Conservation (phyloP, 2,888 invertebrate species). For the Siphlonurus alternatus region DNA sequence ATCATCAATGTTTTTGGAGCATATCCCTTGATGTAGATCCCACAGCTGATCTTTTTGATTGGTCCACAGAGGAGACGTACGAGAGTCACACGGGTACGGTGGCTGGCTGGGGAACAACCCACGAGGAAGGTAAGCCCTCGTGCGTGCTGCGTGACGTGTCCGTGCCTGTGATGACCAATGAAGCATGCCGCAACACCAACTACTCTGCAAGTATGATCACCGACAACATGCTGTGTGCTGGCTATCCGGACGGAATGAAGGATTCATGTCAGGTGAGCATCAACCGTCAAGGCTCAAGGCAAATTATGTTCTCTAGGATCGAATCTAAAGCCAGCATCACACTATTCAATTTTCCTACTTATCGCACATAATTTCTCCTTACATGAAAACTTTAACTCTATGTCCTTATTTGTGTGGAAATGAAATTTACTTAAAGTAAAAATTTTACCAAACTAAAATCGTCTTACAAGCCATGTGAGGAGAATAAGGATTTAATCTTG, state of each 20-base stretch:
- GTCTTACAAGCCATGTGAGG: too few species aligned
- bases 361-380: too few species aligned
- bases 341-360: not conserved
- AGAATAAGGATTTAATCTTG: too few species aligned
- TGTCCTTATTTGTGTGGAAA: too few species aligned
- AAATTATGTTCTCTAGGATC: slow-evolving; percentile 27
- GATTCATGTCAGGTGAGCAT: slow-evolving; percentile 65
- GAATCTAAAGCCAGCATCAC: too few species aligned
- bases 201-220: slow-evolving; percentile 73
- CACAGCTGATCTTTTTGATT: too few species aligned
- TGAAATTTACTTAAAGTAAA: too few species aligned
- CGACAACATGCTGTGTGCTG: slow-evolving; percentile 78
- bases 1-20: too few species aligned
- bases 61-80: slow-evolving; percentile 42
- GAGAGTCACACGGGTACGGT: slow-evolving; percentile 55
- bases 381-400: too few species aligned
- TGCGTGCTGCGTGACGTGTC: slow-evolving; percentile 71
- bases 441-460: too few species aligned
- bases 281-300: not conserved
- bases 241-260: slow-evolving; percentile 53
- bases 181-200: slow-evolving; percentile 56
- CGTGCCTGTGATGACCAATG: slow-evolving; percentile 48
- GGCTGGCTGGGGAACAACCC: slow-evolving; percentile 75
- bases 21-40: too few species aligned
- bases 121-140: slow-evolving; percentile 72